A percentile compares a stretch with the other conserved stretches of the same genome.
These are phyloP conservation scores for Chrysoperla carnea DNA, from an alignment of 1,140 invertebrate genomes.

Conservation along the genomic window DNA sequence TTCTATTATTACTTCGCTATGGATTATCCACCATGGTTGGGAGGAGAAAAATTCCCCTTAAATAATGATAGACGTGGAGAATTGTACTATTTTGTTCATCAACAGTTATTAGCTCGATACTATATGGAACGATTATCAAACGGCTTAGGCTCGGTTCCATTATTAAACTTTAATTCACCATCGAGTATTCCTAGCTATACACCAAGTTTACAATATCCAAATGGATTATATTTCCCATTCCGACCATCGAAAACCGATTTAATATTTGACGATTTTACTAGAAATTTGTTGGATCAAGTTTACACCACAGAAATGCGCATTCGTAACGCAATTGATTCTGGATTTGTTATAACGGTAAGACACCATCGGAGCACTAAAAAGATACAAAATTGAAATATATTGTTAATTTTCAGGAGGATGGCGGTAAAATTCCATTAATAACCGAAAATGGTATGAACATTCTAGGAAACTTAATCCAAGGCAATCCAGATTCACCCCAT, in stretches of 20 bases:
- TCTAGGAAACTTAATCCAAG: constrained; percentile 47
- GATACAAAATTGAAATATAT: background rate
- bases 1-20: constrained; percentile 36
- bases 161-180: background rate
- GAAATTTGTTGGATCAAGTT: too few relatives aligned
- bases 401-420: constrained; percentile 22
- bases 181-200: constrained; percentile 29
- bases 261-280: background rate
- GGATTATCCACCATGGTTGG: constrained; percentile 42
- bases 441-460: constrained; percentile 31
- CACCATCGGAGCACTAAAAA: background rate
- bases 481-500: constrained; percentile 45
- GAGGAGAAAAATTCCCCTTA: constrained; percentile 26
- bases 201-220: constrained; percentile 37
- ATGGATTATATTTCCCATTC: constrained; percentile 38
- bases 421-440: constrained; percentile 28
- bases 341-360: constrained; percentile 30
- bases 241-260: constrained; percentile 18
- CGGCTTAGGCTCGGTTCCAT: constrained; percentile 24
- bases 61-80: constrained; percentile 35
- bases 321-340: constrained; percentile 38
- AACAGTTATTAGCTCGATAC: constrained; percentile 35
- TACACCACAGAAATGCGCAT: constrained; percentile 31
- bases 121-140: constrained; percentile 23
- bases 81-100: constrained; percentile 34